Evolutionary conservation across 2,888 invertebrate genomes (phyloP).

Genomic region (Pomacea canaliculata): DNA sequence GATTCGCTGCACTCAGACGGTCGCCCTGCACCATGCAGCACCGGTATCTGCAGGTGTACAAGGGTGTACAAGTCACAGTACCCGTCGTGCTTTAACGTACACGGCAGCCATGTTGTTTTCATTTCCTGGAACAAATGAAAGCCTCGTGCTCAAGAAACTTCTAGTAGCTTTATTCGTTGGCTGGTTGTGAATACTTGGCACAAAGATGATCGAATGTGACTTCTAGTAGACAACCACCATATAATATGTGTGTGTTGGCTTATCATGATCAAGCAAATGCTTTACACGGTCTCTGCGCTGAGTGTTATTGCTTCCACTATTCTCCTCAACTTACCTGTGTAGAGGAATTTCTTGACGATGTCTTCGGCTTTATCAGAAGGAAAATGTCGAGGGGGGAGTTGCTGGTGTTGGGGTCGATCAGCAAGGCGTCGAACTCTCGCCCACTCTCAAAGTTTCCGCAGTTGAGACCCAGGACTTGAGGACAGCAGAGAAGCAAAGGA

Average conservation of each 20-base stretch:
- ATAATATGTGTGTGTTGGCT: too few relatives aligned
- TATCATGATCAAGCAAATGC: too few relatives aligned
- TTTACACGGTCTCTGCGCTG: too few relatives aligned
- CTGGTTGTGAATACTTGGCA: too few relatives aligned
- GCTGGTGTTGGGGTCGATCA: slow-evolving; percentile 78
- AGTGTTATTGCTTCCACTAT: too few relatives aligned
- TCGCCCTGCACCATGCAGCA: too few relatives aligned
- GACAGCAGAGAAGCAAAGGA: background rate
- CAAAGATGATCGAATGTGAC: too few relatives aligned
- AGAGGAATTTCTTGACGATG: slow-evolving; percentile 59
- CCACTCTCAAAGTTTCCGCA: slow-evolving; percentile 84
- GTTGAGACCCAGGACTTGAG: slow-evolving; percentile 81
- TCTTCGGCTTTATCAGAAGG: slow-evolving; percentile 49
- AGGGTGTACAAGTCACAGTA: background rate
- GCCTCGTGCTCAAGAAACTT: too few relatives aligned
- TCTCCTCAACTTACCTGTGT: slow-evolving; percentile 44
- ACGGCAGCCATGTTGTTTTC: slow-evolving; percentile 85
- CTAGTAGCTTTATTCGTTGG: too few relatives aligned
- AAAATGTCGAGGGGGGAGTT: slow-evolving; percentile 57
- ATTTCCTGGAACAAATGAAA: slow-evolving; percentile 75
- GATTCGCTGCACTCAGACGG: too few relatives aligned
- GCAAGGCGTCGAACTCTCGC: slow-evolving; percentile 89
- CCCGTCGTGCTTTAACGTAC: slow-evolving; percentile 72
- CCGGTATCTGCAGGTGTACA: too few relatives aligned
- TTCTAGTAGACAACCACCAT: too few relatives aligned